These are phyloP conservation scores for Tyto alba DNA, from an alignment of 2,113 vertebrate genomes.

Conservation along the genomic window DNA sequence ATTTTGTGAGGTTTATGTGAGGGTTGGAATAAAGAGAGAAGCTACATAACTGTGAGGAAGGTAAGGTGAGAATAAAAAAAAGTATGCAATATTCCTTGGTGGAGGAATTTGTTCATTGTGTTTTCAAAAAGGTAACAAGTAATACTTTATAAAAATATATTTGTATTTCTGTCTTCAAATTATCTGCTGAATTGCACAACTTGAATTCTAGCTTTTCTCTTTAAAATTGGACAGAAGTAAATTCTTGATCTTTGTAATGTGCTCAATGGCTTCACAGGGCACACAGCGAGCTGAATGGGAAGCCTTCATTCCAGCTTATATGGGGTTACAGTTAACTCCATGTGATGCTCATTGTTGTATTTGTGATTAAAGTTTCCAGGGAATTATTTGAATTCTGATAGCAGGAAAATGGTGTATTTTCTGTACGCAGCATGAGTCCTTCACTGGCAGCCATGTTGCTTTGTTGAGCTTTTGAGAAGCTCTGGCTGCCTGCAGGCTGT, in stretches of 20 bases:
- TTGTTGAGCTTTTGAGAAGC: not conserved
- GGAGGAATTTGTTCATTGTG: not conserved
- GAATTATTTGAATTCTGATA: not conserved
- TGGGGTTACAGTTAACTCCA: not conserved
- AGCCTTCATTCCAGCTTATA: not conserved
- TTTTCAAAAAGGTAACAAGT: not conserved
- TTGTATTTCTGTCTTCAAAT: not conserved
- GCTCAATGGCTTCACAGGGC: not conserved
- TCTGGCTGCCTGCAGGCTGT: not conserved
- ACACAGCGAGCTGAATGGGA: not conserved
- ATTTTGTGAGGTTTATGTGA: not conserved
- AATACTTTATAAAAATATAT: not conserved
- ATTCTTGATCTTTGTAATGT: not conserved
- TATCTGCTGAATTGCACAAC: not conserved
- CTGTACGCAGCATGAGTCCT: fast-evolving
- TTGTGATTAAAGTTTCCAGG: not conserved
- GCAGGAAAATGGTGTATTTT: not conserved
- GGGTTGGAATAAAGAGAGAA: not conserved
- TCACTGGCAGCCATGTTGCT: fast-evolving
- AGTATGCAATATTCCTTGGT: not conserved
- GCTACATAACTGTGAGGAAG: not conserved
- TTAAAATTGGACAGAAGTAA: not conserved
- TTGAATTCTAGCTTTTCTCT: not conserved
- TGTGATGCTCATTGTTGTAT: not conserved
- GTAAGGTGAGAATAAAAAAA: not conserved